phyloP scores from a whole-genome alignment of 2,888 invertebrate genomes.

The Trimorus sp. region DNA sequence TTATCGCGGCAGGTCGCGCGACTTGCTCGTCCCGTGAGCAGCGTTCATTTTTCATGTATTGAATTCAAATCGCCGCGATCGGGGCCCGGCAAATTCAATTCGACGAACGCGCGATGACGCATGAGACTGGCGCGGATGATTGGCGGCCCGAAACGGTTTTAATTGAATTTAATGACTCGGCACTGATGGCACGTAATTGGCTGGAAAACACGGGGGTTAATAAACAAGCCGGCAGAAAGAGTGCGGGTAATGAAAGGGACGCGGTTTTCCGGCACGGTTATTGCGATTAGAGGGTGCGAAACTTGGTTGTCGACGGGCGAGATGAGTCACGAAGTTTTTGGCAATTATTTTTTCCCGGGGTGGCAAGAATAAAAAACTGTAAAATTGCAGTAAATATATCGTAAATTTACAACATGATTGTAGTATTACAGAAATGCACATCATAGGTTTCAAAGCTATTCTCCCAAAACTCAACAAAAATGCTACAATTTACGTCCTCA shows the following conservation, averaged over 20 bases:
- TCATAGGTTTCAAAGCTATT: no score
- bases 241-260: conserved; percentile 22
- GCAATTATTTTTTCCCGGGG: no score
- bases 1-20: conserved; percentile 19
- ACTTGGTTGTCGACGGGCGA: no score
- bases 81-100: conserved; percentile 3
- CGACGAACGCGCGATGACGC: neutral
- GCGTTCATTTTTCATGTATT: conserved; percentile 42
- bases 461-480: no score
- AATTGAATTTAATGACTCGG: conserved; percentile 8
- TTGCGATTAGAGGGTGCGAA: neutral
- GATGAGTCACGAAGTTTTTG: no score
- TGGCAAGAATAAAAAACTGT: no score
- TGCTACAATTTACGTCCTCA: no score
- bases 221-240: neutral
- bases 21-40: conserved; percentile 30
- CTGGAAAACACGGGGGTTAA: conserved; percentile 5
- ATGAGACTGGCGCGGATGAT: neutral
- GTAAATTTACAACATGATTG: conserved; percentile 2
- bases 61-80: conserved; percentile 31
- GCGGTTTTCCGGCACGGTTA: conserved; percentile 13
- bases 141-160: conserved; percentile 4
- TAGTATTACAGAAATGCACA: no score
- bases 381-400: no score
- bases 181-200: conserved; percentile 6